These are phyloP conservation scores for Zosterops pallidus DNA, from an alignment of 2,113 vertebrate species.

Conservation along the genomic window DNA sequence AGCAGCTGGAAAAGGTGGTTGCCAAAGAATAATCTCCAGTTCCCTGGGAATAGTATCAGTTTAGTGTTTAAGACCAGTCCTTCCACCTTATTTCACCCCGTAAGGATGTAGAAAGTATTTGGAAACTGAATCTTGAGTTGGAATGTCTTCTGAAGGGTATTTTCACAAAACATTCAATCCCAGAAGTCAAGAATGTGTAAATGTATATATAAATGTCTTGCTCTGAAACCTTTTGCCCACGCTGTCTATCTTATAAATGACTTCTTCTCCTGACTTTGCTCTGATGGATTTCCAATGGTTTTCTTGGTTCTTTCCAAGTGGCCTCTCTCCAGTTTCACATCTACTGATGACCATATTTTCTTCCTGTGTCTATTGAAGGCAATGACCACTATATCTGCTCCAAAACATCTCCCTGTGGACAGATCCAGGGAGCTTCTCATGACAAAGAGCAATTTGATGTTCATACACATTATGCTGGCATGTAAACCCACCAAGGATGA, in stretches of 20 bases:
- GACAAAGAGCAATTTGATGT: background rate
- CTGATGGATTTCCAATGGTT: background rate
- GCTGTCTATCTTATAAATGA: background rate
- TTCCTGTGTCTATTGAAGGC: background rate
- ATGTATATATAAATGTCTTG: background rate
- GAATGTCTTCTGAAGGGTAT: background rate
- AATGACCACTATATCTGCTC: background rate
- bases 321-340: background rate
- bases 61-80: background rate
- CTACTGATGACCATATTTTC: background rate
- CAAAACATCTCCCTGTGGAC: background rate
- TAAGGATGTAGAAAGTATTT: background rate
- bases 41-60: background rate
- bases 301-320: background rate
- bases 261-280: background rate
- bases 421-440: background rate
- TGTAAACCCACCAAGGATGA: background rate
- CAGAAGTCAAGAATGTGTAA: background rate
- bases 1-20: background rate
- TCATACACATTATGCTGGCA: background rate
- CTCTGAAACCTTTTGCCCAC: background rate
- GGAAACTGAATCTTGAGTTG: background rate
- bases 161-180: background rate
- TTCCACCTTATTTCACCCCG: background rate
- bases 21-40: background rate